Conservation (phyloP, 2,113 vertebrate genomes). For the Rhodinocichla rosea region DNA sequence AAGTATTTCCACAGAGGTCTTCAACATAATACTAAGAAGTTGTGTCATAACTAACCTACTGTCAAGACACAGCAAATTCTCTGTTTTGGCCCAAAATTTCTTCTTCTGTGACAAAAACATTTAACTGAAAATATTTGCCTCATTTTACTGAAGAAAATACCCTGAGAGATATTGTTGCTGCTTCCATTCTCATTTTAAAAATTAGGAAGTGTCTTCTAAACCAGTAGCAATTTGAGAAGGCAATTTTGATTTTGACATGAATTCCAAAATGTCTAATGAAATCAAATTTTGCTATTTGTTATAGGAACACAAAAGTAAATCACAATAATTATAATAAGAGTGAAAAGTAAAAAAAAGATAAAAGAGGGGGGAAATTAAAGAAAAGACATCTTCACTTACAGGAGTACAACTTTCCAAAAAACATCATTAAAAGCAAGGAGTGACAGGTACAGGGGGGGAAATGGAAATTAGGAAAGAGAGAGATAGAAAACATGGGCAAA, state of each 20-base stretch:
- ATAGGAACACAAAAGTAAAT: background rate
- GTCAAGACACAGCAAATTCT: background rate
- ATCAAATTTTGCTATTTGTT: background rate
- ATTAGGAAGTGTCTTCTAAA: background rate
- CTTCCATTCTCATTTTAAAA: background rate
- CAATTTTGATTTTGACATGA: background rate
- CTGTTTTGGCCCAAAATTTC: background rate
- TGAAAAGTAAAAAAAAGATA: background rate
- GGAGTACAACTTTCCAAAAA: background rate
- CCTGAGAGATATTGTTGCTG: background rate
- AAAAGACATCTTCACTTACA: background rate
- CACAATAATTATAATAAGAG: background rate
- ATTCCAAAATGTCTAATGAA: background rate
- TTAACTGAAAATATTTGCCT: background rate
- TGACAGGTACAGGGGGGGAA: background rate
- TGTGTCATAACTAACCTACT: background rate
- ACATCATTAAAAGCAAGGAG: background rate
- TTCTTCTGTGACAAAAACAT: background rate
- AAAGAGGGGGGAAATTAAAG: rapidly evolving
- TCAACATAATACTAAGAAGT: background rate
- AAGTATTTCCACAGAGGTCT: background rate
- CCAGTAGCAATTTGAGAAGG: background rate
- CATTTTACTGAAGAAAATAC: background rate
- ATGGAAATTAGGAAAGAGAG: background rate
- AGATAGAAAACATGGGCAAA: background rate